A percentile compares a stretch with the other conserved stretches of the same genome.
Evolutionary conservation across 2,113 vertebrate genomes (phyloP).

Genomic region (Bagarius yarrelli): DNA sequence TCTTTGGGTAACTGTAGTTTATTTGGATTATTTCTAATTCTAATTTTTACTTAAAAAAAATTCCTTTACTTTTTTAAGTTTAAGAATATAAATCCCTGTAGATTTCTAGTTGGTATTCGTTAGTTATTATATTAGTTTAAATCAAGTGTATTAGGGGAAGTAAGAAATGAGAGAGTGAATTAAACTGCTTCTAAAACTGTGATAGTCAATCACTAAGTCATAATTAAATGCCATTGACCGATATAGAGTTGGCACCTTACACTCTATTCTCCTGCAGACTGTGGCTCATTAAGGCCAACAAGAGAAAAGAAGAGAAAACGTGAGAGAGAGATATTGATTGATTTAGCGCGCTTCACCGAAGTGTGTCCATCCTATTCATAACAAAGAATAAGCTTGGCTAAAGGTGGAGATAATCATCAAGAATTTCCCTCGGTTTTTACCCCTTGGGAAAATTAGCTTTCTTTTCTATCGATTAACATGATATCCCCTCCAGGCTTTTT

Average conservation of each 20-base stretch:
- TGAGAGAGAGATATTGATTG: conserved; percentile 45
- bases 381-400: conserved; percentile 30
- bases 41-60: too few relatives aligned
- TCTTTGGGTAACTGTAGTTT: too few relatives aligned
- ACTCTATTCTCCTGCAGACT: conserved; percentile 39
- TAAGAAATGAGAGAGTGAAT: neutral
- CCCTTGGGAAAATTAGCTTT: conserved; percentile 46
- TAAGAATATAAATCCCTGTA: too few relatives aligned
- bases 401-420: conserved; percentile 25
- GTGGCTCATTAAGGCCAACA: conserved; percentile 55
- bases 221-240: conserved; percentile 47
- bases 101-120: neutral
- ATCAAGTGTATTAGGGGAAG: neutral
- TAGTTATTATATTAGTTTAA: neutral
- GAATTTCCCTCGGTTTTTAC: conserved; percentile 37
- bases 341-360: conserved; percentile 51
- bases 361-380: conserved; percentile 49
- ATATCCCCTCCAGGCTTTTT: conserved; percentile 25
- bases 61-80: too few relatives aligned
- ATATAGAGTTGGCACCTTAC: conserved; percentile 50
- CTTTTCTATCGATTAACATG: conserved; percentile 1
- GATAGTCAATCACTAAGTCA: conserved; percentile 25
- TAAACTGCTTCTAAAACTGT: neutral
- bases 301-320: conserved; percentile 40
- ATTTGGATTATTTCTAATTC: too few relatives aligned